Evolutionary conservation across 64 coral and sea anemone genomes (phyloP), one percentile per base, ranked within the genome.

Genomic region (Dendronephthya gigantea): DNA sequence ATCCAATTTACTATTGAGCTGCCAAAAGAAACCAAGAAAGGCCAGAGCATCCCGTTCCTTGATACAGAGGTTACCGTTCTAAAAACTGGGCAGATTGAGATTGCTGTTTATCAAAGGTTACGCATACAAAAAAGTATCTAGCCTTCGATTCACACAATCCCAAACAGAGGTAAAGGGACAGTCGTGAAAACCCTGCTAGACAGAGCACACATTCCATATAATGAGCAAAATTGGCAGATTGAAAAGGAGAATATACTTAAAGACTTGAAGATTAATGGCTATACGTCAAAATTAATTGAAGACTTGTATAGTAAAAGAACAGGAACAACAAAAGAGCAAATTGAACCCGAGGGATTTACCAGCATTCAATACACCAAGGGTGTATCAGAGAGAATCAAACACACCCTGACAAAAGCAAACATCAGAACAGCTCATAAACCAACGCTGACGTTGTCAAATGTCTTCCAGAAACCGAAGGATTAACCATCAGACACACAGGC

Each of bases 401-500:
- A 4, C 30, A 85, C 47, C 11, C 48, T 85, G 30, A 51, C 28
- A 9, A 85, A 85, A 52, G 50, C 7, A 3, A 72, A 90, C 34
- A 45, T 90, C 17, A 85, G 33, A 17, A 84, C 83, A 7, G 56
- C 88, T 31, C 84, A 83, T 72, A 84, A 83, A 62, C 88, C 59
- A 35, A 48, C 84, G 32, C 29, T 29, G 39, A 84, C 83, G 17
- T 34, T 84, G 83, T 51, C 36, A 32, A 36, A 69, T 69, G 40
- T 90, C 23, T 90, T 90, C 13, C 58, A 84, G 37, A 90, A 85
- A 47, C n/a, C n/a, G n/a, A n/a, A n/a, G n/a, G n/a, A n/a, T n/a
- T n/a, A n/a, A n/a, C n/a, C n/a, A n/a, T n/a, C 82, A 74, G 25
- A 88, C 23, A n/a, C 66, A n/a, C 66, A 70, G 29, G 25, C 66